A percentile compares a stretch with the other conserved stretches of the same genome.
phyloP scores from a whole-genome alignment of 2,797 vertebrate species.

The Molossus molossus region DNA sequence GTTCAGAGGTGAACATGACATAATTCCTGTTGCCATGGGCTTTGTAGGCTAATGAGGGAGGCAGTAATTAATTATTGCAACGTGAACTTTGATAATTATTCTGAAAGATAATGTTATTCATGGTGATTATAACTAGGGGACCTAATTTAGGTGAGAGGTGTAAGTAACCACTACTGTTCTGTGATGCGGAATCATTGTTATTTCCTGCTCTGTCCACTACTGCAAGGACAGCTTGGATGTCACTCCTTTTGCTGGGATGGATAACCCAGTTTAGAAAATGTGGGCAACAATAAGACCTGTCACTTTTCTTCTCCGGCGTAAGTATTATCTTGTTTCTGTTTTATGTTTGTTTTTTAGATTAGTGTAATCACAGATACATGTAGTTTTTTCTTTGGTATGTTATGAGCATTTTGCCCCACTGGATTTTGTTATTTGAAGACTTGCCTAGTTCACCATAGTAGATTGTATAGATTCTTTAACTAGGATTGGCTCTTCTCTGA shows the following conservation, averaged over 20 bases:
- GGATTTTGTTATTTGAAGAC: neutral
- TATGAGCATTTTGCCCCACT: neutral
- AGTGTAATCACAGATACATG: neutral
- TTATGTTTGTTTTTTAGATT: neutral
- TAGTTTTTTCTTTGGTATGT: neutral
- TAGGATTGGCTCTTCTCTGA: neutral
- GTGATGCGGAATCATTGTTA: neutral
- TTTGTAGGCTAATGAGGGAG: neutral
- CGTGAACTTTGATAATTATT: neutral
- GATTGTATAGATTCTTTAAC: neutral
- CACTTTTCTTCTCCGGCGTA: neutral
- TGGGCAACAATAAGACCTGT: neutral
- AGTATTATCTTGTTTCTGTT: neutral
- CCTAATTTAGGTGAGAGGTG: neutral
- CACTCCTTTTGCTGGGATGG: neutral
- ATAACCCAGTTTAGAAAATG: neutral
- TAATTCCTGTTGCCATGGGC: neutral
- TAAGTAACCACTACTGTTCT: neutral
- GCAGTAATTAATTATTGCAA: neutral
- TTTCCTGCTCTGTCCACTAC: neutral
- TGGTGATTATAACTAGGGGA: neutral
- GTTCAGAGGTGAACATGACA: neutral
- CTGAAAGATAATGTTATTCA: neutral
- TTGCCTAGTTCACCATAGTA: neutral
- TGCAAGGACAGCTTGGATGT: neutral